Percentiles rank a stretch among this genome's conserved stretches.
These are phyloP conservation scores for Arvicanthis niloticus DNA, from an alignment of 2,113 vertebrate species.

Conservation along the genomic window DNA sequence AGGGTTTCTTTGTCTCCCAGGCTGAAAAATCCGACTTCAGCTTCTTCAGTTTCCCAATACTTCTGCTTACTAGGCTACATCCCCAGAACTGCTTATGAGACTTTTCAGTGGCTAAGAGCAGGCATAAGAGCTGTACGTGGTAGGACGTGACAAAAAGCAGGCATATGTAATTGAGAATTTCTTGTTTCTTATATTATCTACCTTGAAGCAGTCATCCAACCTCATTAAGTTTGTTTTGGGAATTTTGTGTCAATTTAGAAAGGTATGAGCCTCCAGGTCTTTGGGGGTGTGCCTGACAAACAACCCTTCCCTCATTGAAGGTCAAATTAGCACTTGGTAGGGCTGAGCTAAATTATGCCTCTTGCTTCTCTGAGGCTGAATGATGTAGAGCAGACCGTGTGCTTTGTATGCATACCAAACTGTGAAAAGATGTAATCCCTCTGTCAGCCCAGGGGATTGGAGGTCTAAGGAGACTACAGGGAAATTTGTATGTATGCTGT, in stretches of 20 bases:
- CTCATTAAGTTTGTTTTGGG: background rate
- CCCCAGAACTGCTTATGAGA: background rate
- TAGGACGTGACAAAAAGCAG: background rate
- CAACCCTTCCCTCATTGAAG: background rate
- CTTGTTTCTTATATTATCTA: slow-evolving; percentile 24
- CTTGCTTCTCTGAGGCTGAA: background rate
- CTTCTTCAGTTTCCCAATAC: background rate
- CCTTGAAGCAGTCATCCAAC: background rate
- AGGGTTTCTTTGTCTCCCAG: background rate
- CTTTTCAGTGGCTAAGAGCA: slow-evolving; percentile 44
- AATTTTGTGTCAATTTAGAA: background rate
- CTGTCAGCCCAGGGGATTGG: background rate
- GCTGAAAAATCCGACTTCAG: background rate
- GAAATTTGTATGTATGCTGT: background rate
- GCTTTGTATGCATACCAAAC: slow-evolving; percentile 25
- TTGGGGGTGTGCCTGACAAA: background rate
- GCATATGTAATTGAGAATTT: background rate
- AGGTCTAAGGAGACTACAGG: background rate
- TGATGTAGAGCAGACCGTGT: slow-evolving; percentile 50
- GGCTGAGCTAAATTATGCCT: slow-evolving; percentile 45
- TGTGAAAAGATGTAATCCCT: slow-evolving; percentile 60
- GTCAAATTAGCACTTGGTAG: slow-evolving; percentile 62
- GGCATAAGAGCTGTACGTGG: background rate
- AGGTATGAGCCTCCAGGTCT: background rate
- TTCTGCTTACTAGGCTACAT: background rate